These are phyloP conservation scores for Perdita meconis DNA, from an alignment of 2,888 invertebrate genomes.

Conservation along the genomic window DNA sequence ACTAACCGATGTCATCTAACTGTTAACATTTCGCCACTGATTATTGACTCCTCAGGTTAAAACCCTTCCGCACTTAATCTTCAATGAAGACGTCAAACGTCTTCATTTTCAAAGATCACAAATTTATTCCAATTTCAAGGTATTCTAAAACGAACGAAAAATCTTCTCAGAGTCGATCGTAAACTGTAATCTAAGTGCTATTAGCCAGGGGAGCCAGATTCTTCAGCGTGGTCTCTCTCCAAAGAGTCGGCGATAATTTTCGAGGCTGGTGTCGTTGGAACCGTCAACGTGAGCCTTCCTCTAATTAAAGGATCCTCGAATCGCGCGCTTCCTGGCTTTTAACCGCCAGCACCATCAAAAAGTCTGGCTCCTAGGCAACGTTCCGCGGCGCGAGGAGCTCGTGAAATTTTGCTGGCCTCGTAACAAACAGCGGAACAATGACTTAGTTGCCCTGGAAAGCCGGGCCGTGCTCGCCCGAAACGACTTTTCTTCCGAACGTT, in stretches of 20 bases:
- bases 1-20: conserved; percentile 2
- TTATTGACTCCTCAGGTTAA: conserved; percentile 18
- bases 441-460: conserved; percentile 14
- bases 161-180: conserved; percentile 18
- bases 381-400: conserved; percentile 11
- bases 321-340: conserved; percentile 37
- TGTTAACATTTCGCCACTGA: conserved; percentile 36
- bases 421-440: conserved; percentile 14
- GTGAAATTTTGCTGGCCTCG: conserved; percentile 21
- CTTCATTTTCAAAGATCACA: too few relatives aligned
- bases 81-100: too few relatives aligned
- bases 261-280: neutral
- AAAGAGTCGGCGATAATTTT: conserved; percentile 7
- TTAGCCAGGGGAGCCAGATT: conserved; percentile 18
- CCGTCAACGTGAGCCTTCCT: conserved; percentile 26
- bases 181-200: conserved; percentile 35
- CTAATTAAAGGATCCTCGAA: conserved; percentile 50
- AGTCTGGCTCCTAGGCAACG: conserved; percentile 8
- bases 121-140: too few relatives aligned
- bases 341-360: conserved; percentile 25
- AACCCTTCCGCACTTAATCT: neutral
- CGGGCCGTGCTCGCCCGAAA: too few relatives aligned
- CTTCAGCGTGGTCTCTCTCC: neutral
- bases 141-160: neutral
- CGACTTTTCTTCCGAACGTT: neutral